Evolutionary conservation across 2,888 invertebrate genomes (phyloP).

Genomic region (Volucella zonaria): DNA sequence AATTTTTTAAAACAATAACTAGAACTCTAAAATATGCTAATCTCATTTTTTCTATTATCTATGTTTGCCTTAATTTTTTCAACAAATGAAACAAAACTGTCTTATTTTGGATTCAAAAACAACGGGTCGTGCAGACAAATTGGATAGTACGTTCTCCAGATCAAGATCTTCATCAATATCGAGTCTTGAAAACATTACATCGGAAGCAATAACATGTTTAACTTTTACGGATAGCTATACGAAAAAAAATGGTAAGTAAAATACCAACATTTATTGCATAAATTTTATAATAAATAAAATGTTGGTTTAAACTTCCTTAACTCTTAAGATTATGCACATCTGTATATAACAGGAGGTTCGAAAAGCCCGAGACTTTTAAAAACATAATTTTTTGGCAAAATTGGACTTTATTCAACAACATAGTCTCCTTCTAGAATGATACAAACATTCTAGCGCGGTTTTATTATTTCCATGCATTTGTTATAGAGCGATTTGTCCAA

Average conservation of each 20-base stretch:
- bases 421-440: no score
- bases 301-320: no score
- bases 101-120: constrained; percentile 58
- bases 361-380: no score
- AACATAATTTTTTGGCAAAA: no score
- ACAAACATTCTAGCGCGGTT: no score
- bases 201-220: constrained; percentile 97
- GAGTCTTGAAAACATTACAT: constrained; percentile 97
- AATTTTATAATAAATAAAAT: background rate
- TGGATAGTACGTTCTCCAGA: constrained; percentile 97
- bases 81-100: constrained; percentile 26
- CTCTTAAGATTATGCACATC: no score
- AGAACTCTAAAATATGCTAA: no score
- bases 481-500: no score
- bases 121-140: constrained; percentile 91
- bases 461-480: no score
- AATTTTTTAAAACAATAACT: background rate
- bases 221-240: constrained; percentile 97
- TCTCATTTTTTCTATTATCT: constrained; percentile 62
- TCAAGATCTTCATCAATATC: constrained; percentile 99
- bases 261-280: background rate
- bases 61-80: constrained; percentile 71
- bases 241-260: constrained; percentile 92
- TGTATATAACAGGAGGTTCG: no score
- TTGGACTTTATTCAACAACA: no score